These are phyloP conservation scores for Nasonovia ribisnigri DNA, from an alignment of 2,888 invertebrate genomes.

Conservation along the genomic window DNA sequence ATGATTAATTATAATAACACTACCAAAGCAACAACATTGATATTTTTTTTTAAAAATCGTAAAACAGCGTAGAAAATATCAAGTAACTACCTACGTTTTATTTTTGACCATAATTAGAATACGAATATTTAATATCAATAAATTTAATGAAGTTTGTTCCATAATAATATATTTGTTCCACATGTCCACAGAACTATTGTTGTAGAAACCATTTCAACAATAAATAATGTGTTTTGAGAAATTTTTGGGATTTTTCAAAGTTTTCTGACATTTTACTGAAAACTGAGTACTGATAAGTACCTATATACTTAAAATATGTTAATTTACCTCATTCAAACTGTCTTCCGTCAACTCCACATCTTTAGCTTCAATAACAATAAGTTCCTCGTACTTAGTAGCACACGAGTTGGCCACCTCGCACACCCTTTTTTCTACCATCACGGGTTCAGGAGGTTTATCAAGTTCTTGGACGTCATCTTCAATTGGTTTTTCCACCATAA, in stretches of 20 bases:
- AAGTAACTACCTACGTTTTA: too few species aligned
- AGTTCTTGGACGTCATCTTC: neutral
- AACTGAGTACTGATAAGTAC: neutral
- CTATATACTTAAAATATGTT: neutral
- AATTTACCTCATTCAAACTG: constrained; percentile 67
- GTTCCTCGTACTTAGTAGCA: constrained; percentile 68
- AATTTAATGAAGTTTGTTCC: neutral
- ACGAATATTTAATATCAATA: neutral
- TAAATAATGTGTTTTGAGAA: neutral
- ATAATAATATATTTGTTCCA: neutral
- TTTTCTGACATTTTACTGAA: neutral
- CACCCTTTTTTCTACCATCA: constrained; percentile 44
- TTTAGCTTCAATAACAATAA: constrained; percentile 73
- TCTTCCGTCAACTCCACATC: constrained; percentile 69
- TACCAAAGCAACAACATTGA: neutral
- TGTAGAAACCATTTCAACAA: neutral
- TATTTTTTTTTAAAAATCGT: neutral
- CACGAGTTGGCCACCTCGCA: constrained; percentile 52
- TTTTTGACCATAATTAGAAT: neutral
- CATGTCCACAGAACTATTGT: neutral
- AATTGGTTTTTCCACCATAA: constrained; percentile 44
- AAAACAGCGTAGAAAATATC: neutral
- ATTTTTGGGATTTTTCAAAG: neutral
- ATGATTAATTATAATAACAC: neutral
- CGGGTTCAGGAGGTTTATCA: neutral